A percentile compares a stretch with the other conserved stretches of the same genome.
phyloP scores from a whole-genome alignment of 2,113 vertebrate species.

The Ochotona princeps region DNA sequence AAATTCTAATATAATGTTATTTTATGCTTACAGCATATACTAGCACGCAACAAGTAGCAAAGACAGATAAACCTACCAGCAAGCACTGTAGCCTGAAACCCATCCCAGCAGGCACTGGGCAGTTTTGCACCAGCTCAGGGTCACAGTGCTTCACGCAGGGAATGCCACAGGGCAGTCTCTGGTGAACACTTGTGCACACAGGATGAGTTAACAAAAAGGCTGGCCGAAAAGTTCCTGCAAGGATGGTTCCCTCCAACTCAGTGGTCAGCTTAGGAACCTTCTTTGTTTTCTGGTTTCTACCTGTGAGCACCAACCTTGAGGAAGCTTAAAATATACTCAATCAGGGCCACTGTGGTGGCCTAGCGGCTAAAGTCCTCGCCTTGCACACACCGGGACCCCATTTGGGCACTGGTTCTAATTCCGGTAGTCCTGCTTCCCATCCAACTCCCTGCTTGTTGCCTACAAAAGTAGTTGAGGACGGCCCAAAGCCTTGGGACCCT shows the following conservation, averaged over 20 bases:
- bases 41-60: neutral
- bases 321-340: conserved; percentile 65
- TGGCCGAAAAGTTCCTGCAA: neutral
- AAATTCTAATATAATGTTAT: neutral
- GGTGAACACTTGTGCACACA: neutral
- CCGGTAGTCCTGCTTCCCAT: no score
- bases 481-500: no score
- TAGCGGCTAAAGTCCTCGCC: no score
- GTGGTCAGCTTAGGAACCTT: neutral
- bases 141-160: neutral
- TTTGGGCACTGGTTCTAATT: no score
- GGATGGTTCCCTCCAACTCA: neutral
- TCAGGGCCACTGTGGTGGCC: no score
- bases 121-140: neutral
- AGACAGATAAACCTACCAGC: neutral
- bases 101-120: accelerated
- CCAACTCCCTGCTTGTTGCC: no score
- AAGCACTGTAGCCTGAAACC: accelerated
- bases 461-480: no score
- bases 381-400: no score
- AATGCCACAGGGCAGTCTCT: neutral
- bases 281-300: conserved; percentile 49
- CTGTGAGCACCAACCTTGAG: conserved; percentile 22
- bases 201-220: neutral
- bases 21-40: neutral